Evolutionary conservation across 2,113 vertebrate genomes (phyloP).

Genomic region (Hepsetus odoe): DNA sequence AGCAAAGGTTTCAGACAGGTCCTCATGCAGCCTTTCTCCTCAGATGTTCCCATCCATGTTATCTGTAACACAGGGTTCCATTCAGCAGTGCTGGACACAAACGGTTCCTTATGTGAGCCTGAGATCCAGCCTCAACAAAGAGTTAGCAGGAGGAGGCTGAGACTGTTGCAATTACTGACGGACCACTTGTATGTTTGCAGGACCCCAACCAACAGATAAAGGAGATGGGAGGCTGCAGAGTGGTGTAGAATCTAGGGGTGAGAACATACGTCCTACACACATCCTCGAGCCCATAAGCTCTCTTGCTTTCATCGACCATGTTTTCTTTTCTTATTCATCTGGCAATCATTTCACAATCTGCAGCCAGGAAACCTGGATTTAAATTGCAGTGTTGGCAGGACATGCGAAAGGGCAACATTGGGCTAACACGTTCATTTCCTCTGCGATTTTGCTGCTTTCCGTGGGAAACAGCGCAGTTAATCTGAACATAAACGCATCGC

Average conservation of each 20-base stretch:
- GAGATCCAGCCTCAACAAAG: slow-evolving; percentile 64
- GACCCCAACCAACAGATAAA: slow-evolving; percentile 17
- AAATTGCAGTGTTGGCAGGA: slow-evolving; percentile 55
- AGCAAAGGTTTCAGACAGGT: slow-evolving; percentile 72
- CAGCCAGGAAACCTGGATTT: slow-evolving; percentile 61
- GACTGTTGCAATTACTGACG: slow-evolving; percentile 39
- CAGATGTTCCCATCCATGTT: slow-evolving; percentile 78
- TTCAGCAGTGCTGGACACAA: slow-evolving; percentile 89
- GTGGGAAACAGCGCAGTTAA: slow-evolving; percentile 55
- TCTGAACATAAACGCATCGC: neutral
- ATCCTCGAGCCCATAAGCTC: neutral
- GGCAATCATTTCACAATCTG: slow-evolving; percentile 60
- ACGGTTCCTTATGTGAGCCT: slow-evolving; percentile 88
- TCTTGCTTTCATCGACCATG: slow-evolving; percentile 18
- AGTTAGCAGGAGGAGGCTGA: slow-evolving; percentile 60
- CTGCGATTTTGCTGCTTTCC: slow-evolving; percentile 26
- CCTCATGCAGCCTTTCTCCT: slow-evolving; percentile 74
- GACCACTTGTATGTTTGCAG: slow-evolving; percentile 18
- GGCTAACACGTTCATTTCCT: slow-evolving; percentile 45
- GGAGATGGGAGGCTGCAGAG: slow-evolving; percentile 4
- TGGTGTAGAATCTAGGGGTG: neutral
- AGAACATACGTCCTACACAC: neutral
- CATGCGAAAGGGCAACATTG: slow-evolving; percentile 31
- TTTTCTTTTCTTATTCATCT: slow-evolving; percentile 54
- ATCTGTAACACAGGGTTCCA: slow-evolving; percentile 88